Evolutionary conservation across 1,140 invertebrate species (phyloP).

Genomic region (Megalopta genalis): DNA sequence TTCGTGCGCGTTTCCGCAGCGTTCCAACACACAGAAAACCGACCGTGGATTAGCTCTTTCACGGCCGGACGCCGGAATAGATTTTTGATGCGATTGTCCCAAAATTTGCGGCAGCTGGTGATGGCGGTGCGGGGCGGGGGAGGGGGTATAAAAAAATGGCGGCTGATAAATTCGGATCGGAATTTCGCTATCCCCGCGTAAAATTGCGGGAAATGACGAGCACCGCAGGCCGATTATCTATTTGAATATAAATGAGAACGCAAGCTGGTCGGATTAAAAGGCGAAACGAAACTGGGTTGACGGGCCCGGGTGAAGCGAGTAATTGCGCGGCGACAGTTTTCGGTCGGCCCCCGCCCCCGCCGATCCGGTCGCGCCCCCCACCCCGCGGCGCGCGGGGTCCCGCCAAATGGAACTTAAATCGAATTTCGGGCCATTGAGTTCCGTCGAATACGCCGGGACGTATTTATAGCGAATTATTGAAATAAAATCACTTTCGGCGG

Average conservation of each 20-base stretch:
- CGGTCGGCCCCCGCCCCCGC: background rate
- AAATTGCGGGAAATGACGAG: background rate
- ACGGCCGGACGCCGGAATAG: too few species aligned
- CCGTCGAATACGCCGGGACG: background rate
- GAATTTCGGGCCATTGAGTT: conserved; percentile 19
- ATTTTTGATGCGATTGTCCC: background rate
- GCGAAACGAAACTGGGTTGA: conserved; percentile 37
- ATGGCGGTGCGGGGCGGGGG: too few species aligned
- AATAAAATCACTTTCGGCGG: conserved; percentile 43
- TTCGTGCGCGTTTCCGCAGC: too few species aligned
- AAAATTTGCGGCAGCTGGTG: background rate
- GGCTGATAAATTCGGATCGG: background rate
- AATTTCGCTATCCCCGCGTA: background rate
- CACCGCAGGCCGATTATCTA: conserved; percentile 2
- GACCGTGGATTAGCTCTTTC: too few species aligned
- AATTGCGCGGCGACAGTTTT: conserved; percentile 38
- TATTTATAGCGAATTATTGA: conserved; percentile 47
- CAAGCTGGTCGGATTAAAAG: conserved; percentile 28
- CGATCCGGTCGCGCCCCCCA: too few species aligned
- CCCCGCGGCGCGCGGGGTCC: too few species aligned
- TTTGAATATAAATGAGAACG: conserved; percentile 21
- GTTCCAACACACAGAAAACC: too few species aligned
- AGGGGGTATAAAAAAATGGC: background rate
- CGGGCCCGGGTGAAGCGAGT: conserved; percentile 4
- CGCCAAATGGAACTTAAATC: conserved; percentile 41